A percentile compares a stretch with the other conserved stretches of the same genome.
Evolutionary conservation across 2,797 vertebrate genomes (phyloP).

Genomic region (Hippoglossus hippoglossus): DNA sequence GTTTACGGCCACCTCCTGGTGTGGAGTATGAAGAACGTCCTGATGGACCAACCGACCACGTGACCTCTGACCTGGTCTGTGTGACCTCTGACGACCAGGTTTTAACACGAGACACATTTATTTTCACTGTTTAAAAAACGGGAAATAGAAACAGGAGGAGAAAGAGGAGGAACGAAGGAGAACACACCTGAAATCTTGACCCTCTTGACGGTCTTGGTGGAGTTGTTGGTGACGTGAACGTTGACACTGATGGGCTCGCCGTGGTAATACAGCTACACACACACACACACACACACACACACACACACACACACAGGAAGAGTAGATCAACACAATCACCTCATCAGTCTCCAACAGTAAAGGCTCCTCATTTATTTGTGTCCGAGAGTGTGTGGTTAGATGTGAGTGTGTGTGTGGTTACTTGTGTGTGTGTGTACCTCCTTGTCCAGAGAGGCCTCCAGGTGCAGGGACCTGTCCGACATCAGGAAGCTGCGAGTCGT

Average conservation of each 20-base stretch:
- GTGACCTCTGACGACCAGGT: no score
- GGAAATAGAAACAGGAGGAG: background rate
- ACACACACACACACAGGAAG: slow-evolving; percentile 12
- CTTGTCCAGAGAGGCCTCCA: slow-evolving; percentile 96
- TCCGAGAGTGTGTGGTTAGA: background rate
- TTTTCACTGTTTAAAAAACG: no score
- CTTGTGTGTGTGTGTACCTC: slow-evolving; percentile 83
- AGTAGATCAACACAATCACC: background rate
- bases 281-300: no score
- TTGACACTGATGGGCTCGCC: slow-evolving; percentile 98
- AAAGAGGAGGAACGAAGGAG: background rate
- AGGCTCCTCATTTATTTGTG: background rate
- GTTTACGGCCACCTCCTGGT: no score
- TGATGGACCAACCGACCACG: no score
- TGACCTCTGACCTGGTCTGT: no score
- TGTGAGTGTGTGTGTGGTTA: slow-evolving; percentile 14
- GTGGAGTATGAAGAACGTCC: no score
- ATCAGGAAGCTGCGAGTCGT: slow-evolving; percentile 97
- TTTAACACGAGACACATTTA: no score
- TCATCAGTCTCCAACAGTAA: no score
- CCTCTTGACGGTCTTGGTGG: slow-evolving; percentile 97
- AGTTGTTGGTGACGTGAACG: slow-evolving; percentile 98
- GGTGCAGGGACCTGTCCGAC: slow-evolving; percentile 95
- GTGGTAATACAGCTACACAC: slow-evolving; percentile 93
- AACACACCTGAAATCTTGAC: slow-evolving; percentile 94